Evolutionary conservation across 2,888 invertebrate species (phyloP), one percentile per base, ranked within the genome.

Genomic region (Eucriotettix oculatus): DNA sequence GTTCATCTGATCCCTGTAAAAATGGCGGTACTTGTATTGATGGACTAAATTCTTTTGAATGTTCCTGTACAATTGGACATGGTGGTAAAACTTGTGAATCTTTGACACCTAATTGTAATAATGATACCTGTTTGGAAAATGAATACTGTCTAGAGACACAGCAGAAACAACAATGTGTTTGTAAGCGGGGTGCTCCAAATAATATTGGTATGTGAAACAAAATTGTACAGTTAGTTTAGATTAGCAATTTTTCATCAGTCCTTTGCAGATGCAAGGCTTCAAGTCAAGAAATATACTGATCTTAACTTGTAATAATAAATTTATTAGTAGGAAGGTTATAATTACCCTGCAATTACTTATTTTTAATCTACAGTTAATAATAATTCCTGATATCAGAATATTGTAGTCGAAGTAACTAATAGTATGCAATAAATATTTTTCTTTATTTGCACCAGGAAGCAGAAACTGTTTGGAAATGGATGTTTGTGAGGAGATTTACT

Each of bases 101-200:
- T 66, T 72, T 63, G 58, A 64, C 71, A 11, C 66, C 73, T 66
- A 72, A 74, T 63, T 80, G 81, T 72, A 76, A 76, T 43, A 76
- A 77, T 63, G 69, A 73, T 10, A 69, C 69, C 42, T 87, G 87
- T 68, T 84, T 85, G 57, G 76, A 79, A 40, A 80, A 80, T 68
- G 82, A 85, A 52, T 83, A 85, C 68, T 87, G 88, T 72, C 68
- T 79, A 54, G 79, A 79, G 65, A 77, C 78, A 43, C 72, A 73
- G 1, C 70, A 68, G 52, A 70, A 70, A 5, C 74, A 76, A 1
- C 75, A 76, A 61, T 86, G 86, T 70, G 78, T 81, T 14, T 86
- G 86, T 67, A 84, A 84, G 67, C 48, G 29, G 29, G 29, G 7
- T 29, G 7, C 29, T 29, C 3, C 2, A 7, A 29, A 29, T 29